These are phyloP conservation scores for Anguilla obscura DNA, from an alignment of 2,797 vertebrate species.

Conservation along the genomic window DNA sequence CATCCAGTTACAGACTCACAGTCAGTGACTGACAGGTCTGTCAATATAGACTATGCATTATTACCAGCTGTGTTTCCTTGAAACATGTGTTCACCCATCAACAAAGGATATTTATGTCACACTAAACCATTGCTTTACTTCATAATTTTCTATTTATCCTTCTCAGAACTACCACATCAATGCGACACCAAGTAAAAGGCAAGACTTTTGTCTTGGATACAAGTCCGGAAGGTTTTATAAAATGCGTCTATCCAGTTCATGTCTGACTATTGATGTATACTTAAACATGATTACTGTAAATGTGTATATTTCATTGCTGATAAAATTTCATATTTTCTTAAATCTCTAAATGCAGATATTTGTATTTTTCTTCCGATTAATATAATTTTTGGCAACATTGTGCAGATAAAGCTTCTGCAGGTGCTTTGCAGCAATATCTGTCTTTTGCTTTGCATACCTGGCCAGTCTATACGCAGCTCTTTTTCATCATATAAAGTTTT, in stretches of 20 bases:
- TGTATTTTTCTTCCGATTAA: not conserved
- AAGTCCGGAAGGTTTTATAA: not conserved
- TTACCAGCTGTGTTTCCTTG: not conserved
- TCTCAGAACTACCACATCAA: not conserved
- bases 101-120: not conserved
- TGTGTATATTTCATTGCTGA: not conserved
- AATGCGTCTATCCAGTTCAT: not conserved
- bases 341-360: not conserved
- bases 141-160: not conserved
- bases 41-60: slow-evolving; percentile 54
- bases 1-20: slow-evolving; percentile 36
- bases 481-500: too few species aligned
- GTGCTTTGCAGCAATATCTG: not conserved
- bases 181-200: not conserved
- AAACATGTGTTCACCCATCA: not conserved
- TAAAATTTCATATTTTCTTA: not conserved
- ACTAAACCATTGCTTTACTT: not conserved
- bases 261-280: too few species aligned
- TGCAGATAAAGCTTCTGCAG: not conserved
- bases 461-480: too few species aligned
- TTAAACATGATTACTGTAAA: too few species aligned
- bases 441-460: not conserved
- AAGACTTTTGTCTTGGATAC: not conserved
- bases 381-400: not conserved
- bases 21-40: slow-evolving; percentile 56